Base-by-base conservation (phyloP, 1,140 invertebrate genomes). In the Achatina immaculata region DNA sequence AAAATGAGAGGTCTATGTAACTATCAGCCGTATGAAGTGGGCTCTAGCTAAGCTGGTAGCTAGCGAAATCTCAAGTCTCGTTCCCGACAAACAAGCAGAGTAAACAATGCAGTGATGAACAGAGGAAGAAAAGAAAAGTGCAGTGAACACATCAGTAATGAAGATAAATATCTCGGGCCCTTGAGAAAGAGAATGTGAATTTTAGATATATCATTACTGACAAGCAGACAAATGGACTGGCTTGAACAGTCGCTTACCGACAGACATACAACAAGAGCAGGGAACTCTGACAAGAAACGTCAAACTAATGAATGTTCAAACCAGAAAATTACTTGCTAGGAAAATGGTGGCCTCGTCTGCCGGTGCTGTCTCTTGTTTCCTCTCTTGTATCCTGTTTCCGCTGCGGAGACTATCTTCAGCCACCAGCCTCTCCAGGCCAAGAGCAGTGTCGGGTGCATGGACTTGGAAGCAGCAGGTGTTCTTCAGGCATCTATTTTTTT, bases 141-240 rank as follows among this genome's bases (percentile, higher is more conserved):
- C n/a, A n/a, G n/a, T n/a, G n/a, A n/a, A n/a, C n/a, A n/a, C n/a
- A n/a, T n/a, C n/a, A n/a, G n/a, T n/a, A n/a, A n/a, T n/a, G n/a
- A n/a, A n/a, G n/a, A n/a, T n/a, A n/a, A n/a, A n/a, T n/a, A n/a
- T n/a, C n/a, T n/a, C n/a, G n/a, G n/a, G n/a, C n/a, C n/a, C n/a
- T n/a, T n/a, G n/a, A n/a, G n/a, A n/a, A n/a, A n/a, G n/a, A n/a
- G n/a, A n/a, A n/a, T n/a, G n/a, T n/a, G n/a, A n/a, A n/a, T n/a
- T n/a, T n/a, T n/a, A n/a, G n/a, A n/a, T 58, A 58, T n/a, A 58
- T 58, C 55, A n/a, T 58, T 58, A n/a, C 21, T 58, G 55, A 58
- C 55, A 58, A 58, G 14, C 11, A 4, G 4, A 58, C 14, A 58
- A 58, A n/a, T 58, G 11, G 55, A n/a, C 55, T 14, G 55, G n/a